phyloP scores from a whole-genome alignment of 2,888 invertebrate species.

The Diarsia brunnea region DNA sequence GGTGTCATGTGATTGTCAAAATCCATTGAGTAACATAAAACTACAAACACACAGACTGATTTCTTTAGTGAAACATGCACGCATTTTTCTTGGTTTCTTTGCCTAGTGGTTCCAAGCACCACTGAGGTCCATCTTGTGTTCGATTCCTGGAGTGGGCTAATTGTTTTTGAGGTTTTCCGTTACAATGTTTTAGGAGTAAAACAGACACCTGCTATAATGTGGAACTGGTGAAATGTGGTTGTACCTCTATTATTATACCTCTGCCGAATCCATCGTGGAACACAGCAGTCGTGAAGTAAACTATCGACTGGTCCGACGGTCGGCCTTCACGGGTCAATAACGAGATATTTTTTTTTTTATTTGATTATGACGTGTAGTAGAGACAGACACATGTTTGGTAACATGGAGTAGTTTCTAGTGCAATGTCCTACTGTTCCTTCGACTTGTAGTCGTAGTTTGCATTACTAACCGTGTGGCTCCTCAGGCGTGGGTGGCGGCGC shows the following conservation, averaged over 20 bases:
- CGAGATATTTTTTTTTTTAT: too few relatives aligned
- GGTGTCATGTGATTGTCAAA: too few relatives aligned
- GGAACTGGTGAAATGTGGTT: background rate
- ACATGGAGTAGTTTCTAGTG: background rate
- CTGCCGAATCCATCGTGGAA: background rate
- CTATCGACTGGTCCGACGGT: background rate
- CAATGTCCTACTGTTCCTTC: background rate
- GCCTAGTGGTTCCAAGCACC: background rate
- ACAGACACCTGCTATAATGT: background rate
- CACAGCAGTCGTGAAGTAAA: too few relatives aligned
- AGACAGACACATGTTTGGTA: background rate
- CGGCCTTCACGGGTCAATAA: background rate
- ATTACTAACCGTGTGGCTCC: background rate
- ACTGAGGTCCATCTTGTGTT: background rate
- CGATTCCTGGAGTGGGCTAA: background rate
- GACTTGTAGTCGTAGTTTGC: background rate
- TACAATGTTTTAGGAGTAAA: background rate
- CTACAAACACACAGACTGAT: too few relatives aligned
- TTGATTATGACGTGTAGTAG: background rate
- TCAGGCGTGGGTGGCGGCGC: conserved; percentile 89
- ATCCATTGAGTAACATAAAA: too few relatives aligned
- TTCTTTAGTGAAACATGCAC: background rate
- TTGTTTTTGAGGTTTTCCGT: background rate
- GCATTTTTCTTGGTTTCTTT: background rate
- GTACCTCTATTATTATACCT: background rate